A percentile compares a stretch with the other conserved stretches of the same genome.
These are phyloP conservation scores for Trachelus tabidus DNA, from an alignment of 2,888 invertebrate species.

Conservation along the genomic window DNA sequence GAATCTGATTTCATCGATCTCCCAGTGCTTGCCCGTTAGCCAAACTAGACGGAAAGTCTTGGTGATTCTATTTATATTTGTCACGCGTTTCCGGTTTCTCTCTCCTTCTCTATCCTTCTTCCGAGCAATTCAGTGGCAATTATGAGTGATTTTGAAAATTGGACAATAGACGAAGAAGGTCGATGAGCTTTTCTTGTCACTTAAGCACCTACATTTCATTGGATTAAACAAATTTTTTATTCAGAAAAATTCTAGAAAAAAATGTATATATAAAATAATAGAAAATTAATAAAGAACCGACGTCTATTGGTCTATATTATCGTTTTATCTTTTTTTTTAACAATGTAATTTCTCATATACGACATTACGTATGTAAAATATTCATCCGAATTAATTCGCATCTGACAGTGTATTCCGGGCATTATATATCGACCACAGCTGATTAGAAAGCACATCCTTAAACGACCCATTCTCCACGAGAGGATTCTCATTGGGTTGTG, in stretches of 20 bases:
- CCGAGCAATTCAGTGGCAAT: background rate
- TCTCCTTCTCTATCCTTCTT: background rate
- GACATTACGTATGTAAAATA: background rate
- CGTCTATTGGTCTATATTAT: background rate
- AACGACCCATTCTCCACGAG: constrained; percentile 16
- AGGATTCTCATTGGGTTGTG: constrained; percentile 38
- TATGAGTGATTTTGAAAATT: background rate
- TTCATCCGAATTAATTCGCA: background rate
- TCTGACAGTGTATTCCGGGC: background rate
- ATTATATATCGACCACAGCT: background rate
- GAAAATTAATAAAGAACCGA: background rate
- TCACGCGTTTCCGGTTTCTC: background rate
- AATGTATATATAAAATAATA: background rate
- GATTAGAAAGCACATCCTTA: constrained; percentile 1
- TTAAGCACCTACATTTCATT: background rate
- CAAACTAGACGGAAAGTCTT: constrained; percentile 9
- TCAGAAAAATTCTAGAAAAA: no score
- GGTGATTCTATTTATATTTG: constrained; percentile 9
- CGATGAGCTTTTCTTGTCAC: background rate
- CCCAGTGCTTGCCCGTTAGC: constrained; percentile 23
- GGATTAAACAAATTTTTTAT: background rate
- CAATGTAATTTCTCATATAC: background rate
- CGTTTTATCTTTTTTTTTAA: background rate
- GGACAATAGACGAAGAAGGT: background rate
- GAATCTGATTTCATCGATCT: constrained; percentile 61